Evolutionary conservation across 2,888 invertebrate genomes (phyloP).

Genomic region (Agrenia bidenticulata): DNA sequence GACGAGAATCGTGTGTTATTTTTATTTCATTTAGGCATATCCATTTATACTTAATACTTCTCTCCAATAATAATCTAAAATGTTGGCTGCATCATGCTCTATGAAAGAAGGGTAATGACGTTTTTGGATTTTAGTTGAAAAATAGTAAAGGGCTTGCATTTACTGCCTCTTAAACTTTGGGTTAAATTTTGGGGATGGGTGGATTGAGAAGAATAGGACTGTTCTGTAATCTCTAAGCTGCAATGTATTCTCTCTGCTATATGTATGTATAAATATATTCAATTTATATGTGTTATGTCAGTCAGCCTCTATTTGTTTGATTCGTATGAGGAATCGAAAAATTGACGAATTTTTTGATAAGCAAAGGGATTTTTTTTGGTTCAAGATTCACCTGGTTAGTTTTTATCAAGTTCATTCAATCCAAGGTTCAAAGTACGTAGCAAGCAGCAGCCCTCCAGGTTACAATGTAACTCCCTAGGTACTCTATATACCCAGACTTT

Average conservation of each 20-base stretch:
- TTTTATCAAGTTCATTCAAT: slow-evolving; percentile 9
- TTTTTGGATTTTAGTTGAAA: slow-evolving; percentile 6
- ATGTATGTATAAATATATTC: too few species aligned
- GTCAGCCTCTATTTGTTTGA: neutral
- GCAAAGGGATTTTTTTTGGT: slow-evolving; percentile 25
- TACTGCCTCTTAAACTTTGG: slow-evolving; percentile 4
- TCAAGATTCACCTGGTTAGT: slow-evolving; percentile 21
- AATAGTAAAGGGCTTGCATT: slow-evolving; percentile 1
- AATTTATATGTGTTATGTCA: neutral
- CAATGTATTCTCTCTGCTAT: too few species aligned
- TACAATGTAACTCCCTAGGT: neutral
- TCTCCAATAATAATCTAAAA: slow-evolving; percentile 3
- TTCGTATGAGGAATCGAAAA: slow-evolving; percentile 15
- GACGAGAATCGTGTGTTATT: slow-evolving; percentile 15
- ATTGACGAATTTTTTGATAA: slow-evolving; percentile 33
- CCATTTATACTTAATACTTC: neutral
- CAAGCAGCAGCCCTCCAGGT: slow-evolving; percentile 1
- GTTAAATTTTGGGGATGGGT: slow-evolving; percentile 2
- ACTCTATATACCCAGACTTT: slow-evolving; percentile 11
- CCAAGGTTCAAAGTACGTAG: neutral
- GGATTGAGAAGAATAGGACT: neutral
- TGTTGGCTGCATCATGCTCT: neutral
- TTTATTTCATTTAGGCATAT: slow-evolving; percentile 18
- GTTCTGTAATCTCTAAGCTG: too few species aligned
- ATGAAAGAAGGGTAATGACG: slow-evolving; percentile 6